Base-by-base conservation (phyloP, 2,888 invertebrate species). In the Hetaerina titia region DNA sequence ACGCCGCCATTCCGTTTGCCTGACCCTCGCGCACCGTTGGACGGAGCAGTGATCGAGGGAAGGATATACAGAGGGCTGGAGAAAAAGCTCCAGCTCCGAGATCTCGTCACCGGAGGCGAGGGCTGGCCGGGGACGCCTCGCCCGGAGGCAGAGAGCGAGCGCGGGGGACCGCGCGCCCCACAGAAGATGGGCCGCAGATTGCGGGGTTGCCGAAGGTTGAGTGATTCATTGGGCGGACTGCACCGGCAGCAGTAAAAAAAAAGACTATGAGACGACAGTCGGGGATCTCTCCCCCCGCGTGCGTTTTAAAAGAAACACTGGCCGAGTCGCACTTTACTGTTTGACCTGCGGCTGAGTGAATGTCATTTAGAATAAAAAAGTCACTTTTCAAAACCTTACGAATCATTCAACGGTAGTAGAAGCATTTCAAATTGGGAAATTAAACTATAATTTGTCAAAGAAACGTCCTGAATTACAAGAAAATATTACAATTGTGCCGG, bases 181-280 rank as follows among this genome's bases (percentile, higher is more conserved):
- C 13, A 81, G 81, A n/a, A 31, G 81, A 31, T 11, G 64, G 74
- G n/a, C 92, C 92, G n/a, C 63, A 90, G 31, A 90, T 58, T 90
- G 25, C 45, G 64, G 15, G 45, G 1, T 45, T 45, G 45, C 64
- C 90, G 25, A 45, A 64, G 69, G 69, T 92, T 92, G 56, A 92
- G 69, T 92, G 69, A 92, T 92, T 92, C 69, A 92, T 92, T 19
- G 69, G n/a, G 22, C 56, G 45, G 64, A 64, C 90, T n/a, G 69
- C 69, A 92, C 64, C 45, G 56, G 56, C 92, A 56, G 92, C 90
- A 90, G 90, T 60, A 64, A 64, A 90, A 90, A 22, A 89, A 92
- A 56, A 56, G 92, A 25, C 69, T 13, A 56, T 69, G 69, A 92
- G 69, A 56, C 69, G 60, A 56, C 25, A 81, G 81, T 13, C 13